These are phyloP conservation scores for Tetrapedia diversipes DNA, from an alignment of 2,888 invertebrate species.

Conservation along the genomic window DNA sequence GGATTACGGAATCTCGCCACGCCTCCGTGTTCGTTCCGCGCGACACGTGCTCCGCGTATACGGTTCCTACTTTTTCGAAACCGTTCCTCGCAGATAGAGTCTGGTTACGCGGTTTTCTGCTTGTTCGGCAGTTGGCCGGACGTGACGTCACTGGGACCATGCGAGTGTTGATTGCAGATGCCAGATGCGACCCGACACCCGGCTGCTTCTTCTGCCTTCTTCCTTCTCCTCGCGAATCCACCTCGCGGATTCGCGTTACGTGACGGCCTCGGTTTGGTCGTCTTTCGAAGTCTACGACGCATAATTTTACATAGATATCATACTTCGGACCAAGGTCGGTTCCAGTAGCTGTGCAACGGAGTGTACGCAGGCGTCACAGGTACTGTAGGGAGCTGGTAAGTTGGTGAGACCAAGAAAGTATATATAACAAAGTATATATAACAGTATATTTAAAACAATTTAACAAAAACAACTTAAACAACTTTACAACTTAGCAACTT, in stretches of 20 bases:
- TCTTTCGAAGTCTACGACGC: conserved; percentile 42
- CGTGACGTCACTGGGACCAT: conserved; percentile 73
- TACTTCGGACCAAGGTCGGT: too few species aligned
- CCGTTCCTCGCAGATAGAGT: conserved; percentile 62
- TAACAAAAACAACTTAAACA: too few species aligned
- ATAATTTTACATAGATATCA: conserved; percentile 22
- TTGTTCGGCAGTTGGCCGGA: conserved; percentile 76
- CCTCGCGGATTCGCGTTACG: conserved; percentile 38
- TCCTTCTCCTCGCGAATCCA: conserved; percentile 51
- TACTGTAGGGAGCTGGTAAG: too few species aligned
- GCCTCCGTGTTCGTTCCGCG: conserved; percentile 34
- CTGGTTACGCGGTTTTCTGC: conserved; percentile 74
- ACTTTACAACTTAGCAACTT: too few species aligned
- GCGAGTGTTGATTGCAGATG: conserved; percentile 75
- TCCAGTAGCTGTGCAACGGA: too few species aligned
- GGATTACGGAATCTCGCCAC: conserved; percentile 13
- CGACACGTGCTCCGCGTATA: conserved; percentile 58
- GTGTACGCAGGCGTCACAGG: too few species aligned
- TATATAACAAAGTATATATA: too few species aligned
- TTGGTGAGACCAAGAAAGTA: too few species aligned
- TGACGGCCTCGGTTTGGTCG: conserved; percentile 37
- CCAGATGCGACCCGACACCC: conserved; percentile 76
- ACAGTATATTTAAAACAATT: too few species aligned
- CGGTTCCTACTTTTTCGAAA: conserved; percentile 63
- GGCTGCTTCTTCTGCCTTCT: conserved; percentile 61